Evolutionary conservation across 2,113 vertebrate species (phyloP).

Genomic region (Atrichornis clamosus): DNA sequence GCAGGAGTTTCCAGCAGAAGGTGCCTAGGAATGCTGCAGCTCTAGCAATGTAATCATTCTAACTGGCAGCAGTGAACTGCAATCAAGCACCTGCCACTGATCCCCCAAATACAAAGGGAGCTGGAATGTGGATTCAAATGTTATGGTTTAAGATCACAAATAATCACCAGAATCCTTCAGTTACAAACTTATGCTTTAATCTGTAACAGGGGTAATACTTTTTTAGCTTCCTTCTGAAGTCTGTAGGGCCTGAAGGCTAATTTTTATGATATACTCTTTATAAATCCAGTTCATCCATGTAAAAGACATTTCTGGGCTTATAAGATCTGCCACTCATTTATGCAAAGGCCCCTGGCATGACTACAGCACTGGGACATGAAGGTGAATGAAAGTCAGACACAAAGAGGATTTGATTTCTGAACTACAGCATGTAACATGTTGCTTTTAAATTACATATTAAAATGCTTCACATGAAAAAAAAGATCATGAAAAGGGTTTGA

Average conservation of each 20-base stretch:
- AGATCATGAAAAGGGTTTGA: neutral
- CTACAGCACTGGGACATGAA: neutral
- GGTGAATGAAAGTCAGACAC: neutral
- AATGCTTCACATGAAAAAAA: neutral
- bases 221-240: neutral
- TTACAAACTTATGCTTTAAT: neutral
- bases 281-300: neutral
- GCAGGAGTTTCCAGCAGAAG: neutral
- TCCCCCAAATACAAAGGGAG: neutral
- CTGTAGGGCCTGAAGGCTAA: neutral
- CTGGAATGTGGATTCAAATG: neutral
- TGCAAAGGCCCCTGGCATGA: neutral
- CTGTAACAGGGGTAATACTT: neutral
- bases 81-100: neutral
- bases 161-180: neutral
- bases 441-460: neutral
- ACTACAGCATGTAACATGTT: neutral
- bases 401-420: neutral
- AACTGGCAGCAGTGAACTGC: neutral
- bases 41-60: neutral
- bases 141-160: neutral
- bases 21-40: neutral
- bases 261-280: neutral
- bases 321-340: neutral
- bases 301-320: neutral